Base-by-base conservation (phyloP, 1,140 invertebrate genomes). In the Pachypeltis micranthus region DNA sequence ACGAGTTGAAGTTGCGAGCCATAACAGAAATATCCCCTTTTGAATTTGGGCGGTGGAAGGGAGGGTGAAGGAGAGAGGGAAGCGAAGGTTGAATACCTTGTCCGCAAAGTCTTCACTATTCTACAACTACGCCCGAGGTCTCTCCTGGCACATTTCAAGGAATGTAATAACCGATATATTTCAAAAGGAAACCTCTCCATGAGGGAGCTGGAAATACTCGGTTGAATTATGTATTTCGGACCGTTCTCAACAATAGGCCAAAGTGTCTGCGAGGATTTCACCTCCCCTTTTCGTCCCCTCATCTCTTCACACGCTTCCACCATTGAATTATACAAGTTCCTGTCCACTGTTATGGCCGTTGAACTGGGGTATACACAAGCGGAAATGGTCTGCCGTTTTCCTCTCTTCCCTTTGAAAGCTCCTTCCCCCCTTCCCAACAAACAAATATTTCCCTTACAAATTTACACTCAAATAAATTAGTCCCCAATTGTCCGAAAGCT, bases 131-230 rank as follows among this genome's bases (percentile, higher is more conserved):
- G 47, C 12, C 12, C 7, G n/a, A 39, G 34, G 34, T 39, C n/a
- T 39, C 7, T 39, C n/a, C 34, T n/a, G n/a, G n/a, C 34, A 7
- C 34, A 39, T 51, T 51, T 51, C 21, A 51, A 51, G 47, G 47
- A 51, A 51, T 51, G 47, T 51, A 51, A 51, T 51, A 51, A 51
- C 47, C 23, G 47, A 51, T 51, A 51, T 51, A 51, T 51, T 51
- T 51, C 47, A 51, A 51, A 39, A 51, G 47, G 47, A 51, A 21
- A 10, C 12, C 4, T 21, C 4, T 51, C 19, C 7, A 10, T 16
- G 23, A 10, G 47, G 47, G 47, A n/a, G 7, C 23, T 21, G 10
- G 47, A 51, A 51, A 51, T 10, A 16, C 47, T 7, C 12, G 47
- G 7, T 51, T 51, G 47, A 51, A 51, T 51, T 51, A 51, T 51